Evolutionary conservation across 1,140 invertebrate species (phyloP), one percentile per base, ranked within the genome.

Genomic region (Panagrolaimus sp.): DNA sequence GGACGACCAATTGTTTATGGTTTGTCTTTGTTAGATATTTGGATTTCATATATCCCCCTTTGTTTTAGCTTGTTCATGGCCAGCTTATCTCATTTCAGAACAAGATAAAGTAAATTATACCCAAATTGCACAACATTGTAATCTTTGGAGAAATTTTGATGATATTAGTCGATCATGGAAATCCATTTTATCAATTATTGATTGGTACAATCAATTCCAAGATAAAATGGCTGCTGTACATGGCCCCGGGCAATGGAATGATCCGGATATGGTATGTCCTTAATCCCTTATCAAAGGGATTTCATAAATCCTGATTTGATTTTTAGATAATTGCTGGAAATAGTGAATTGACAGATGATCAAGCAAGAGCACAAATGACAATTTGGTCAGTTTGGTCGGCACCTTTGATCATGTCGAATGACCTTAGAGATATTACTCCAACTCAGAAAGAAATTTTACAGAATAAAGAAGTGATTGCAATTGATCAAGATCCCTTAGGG

Each of bases 361-460:
- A 98, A 84, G 90, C 92, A 76, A 92, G 93, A 86, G 91, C 91
- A 0, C 96, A 98, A 87, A 94, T 98, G 89, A 93, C 94, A 3
- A 88, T 98, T 71, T 98, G 96, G 96, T 91, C 93, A 5, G 93
- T 98, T 78, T 85, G 96, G 75, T 93, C 94, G 0, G 91, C 95
- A 5, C 96, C 96, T 2, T 86, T 98, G 9, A 87, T 98, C 43
- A 96, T 98, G 92, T 97, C 94, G 6, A 91, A 93, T 21, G 95
- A 98, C 86, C 86, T 98, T 48, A 85, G 93, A 67, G 91, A 90
- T 6, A 93, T 98, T 52, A 86, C 89, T 45, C 89, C 91, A 0
- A 90, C 93, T 78, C 93, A 92, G 84, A 94, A 93, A 85, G 90
- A 90, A 24, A 93, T 98, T 79, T 86, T 98, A 69, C 90, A 91